Evolutionary conservation across 2,113 vertebrate genomes (phyloP).

Genomic region (Eptatretus burgeri): DNA sequence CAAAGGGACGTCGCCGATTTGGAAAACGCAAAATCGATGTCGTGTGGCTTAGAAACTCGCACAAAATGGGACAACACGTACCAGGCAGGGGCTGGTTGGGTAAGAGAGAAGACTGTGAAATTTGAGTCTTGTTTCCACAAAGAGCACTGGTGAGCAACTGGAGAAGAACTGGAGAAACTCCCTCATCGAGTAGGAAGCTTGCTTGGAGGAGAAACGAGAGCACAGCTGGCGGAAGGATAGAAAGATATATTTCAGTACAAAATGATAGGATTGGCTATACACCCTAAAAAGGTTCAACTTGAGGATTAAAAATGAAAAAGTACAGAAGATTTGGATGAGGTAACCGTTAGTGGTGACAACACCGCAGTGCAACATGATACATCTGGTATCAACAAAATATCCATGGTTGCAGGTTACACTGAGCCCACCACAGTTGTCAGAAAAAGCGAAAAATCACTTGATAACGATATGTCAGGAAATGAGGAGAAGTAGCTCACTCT

Average conservation of each 20-base stretch:
- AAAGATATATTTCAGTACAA: too few relatives aligned
- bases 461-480: neutral
- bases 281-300: too few relatives aligned
- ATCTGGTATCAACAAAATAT: neutral
- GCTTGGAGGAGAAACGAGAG: conserved; percentile 92
- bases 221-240: conserved; percentile 28
- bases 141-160: conserved; percentile 81
- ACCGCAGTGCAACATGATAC: neutral
- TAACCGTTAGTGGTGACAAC: neutral
- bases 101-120: conserved; percentile 11
- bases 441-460: neutral
- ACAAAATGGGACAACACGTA: too few relatives aligned
- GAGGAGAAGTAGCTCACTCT: conserved; percentile 33
- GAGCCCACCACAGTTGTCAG: neutral
- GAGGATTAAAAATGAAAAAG: too few relatives aligned
- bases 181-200: conserved; percentile 88
- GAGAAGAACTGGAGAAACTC: conserved; percentile 63
- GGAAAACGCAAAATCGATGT: too few relatives aligned
- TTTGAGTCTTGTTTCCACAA: conserved; percentile 77
- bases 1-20: neutral
- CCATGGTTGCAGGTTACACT: neutral
- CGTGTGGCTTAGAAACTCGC: too few relatives aligned
- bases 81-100: too few relatives aligned
- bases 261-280: too few relatives aligned
- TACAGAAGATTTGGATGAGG: too few relatives aligned